Percentiles rank a stretch among this genome's conserved stretches.
These are phyloP conservation scores for Sarcophaga subvicina DNA, from an alignment of 2,888 invertebrate genomes.

Conservation along the genomic window DNA sequence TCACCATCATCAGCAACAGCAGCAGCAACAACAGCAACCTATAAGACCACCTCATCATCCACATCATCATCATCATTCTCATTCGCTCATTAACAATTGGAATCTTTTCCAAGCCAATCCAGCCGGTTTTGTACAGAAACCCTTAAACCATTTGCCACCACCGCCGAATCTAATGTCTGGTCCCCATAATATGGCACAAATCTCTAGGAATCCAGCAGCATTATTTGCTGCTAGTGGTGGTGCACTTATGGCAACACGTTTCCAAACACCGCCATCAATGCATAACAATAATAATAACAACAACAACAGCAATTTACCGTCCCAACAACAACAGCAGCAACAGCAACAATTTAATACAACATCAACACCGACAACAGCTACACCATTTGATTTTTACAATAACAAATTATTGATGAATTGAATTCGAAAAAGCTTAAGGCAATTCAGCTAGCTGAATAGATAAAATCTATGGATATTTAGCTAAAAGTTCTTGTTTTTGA, in stretches of 20 bases:
- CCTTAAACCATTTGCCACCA: conserved; percentile 60
- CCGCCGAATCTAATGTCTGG: conserved; percentile 62
- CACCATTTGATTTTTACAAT: conserved; percentile 62
- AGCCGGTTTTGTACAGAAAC: conserved; percentile 67
- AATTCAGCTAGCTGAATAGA: conserved; percentile 37
- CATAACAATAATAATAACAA: conserved; percentile 52
- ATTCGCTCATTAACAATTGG: conserved; percentile 67
- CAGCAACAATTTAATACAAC: conserved; percentile 69
- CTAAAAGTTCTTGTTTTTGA: neutral
- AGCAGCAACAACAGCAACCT: conserved; percentile 70
- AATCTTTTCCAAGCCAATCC: conserved; percentile 55
- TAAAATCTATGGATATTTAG: no score
- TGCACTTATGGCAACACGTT: conserved; percentile 57
- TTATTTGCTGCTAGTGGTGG: conserved; percentile 43
- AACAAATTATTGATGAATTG: conserved; percentile 76
- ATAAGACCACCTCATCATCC: conserved; percentile 70
- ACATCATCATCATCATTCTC: conserved; percentile 71
- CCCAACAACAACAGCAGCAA: conserved; percentile 58
- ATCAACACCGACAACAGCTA: conserved; percentile 64
- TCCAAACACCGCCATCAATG: conserved; percentile 55
- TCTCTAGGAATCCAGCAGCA: conserved; percentile 56
- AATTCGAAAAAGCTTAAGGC: neutral
- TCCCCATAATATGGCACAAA: conserved; percentile 66
- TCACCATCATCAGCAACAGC: conserved; percentile 70
- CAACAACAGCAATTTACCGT: conserved; percentile 58